These are phyloP conservation scores for Calameuta idolon DNA, from an alignment of 2,888 invertebrate genomes.

Conservation along the genomic window DNA sequence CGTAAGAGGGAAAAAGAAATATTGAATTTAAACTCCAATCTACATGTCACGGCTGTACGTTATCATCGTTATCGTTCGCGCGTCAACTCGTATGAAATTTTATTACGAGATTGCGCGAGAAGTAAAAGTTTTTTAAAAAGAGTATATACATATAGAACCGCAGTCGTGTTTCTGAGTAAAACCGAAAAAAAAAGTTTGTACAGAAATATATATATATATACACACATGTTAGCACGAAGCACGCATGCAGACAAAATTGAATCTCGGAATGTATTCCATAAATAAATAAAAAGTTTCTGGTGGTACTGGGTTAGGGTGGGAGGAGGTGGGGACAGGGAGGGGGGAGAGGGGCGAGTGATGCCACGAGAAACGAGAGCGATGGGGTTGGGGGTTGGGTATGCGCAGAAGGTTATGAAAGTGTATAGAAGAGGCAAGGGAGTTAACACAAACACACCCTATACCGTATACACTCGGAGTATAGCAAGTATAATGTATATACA, in stretches of 20 bases:
- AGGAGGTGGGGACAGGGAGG: conserved; percentile 61
- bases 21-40: not conserved
- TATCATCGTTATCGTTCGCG: not conserved
- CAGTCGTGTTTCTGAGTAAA: not conserved
- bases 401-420: not conserved
- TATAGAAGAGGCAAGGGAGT: not conserved
- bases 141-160: not conserved
- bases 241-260: conserved; percentile 38
- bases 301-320: conserved; percentile 53
- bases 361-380: conserved; percentile 11
- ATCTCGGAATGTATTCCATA: conserved; percentile 49
- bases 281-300: conserved; percentile 47
- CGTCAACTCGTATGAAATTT: not conserved
- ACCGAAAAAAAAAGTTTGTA: not conserved
- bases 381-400: conserved; percentile 1
- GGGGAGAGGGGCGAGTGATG: conserved; percentile 50
- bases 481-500: not conserved
- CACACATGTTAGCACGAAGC: conserved; percentile 10
- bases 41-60: not conserved
- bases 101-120: not conserved
- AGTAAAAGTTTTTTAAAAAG: not conserved
- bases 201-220: not conserved
- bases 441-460: not conserved
- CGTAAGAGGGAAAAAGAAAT: not conserved
- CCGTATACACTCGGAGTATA: not conserved